Conservation (phyloP, 2,797 vertebrate species). For the Pipistrellus pipistrellus region DNA sequence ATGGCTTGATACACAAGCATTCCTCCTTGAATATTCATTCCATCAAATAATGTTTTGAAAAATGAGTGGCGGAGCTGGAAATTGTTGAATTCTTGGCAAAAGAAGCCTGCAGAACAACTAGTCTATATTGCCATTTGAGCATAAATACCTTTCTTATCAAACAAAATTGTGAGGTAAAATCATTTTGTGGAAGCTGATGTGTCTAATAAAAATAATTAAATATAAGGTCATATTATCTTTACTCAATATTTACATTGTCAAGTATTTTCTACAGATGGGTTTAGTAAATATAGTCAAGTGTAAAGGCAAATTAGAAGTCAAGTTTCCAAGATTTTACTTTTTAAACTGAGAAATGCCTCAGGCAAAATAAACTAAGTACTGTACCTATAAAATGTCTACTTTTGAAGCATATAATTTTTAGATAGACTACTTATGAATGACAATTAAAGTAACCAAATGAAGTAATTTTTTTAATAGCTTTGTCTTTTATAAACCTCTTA, state of each 20-base stretch:
- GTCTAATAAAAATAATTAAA: neutral
- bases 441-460: constrained; percentile 54
- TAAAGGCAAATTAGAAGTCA: constrained; percentile 29
- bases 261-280: neutral
- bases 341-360: neutral
- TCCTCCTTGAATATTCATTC: neutral
- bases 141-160: neutral
- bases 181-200: neutral
- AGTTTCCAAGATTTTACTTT: neutral
- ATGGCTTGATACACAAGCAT: constrained; percentile 5
- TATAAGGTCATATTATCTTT: neutral
- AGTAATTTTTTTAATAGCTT: constrained; percentile 67
- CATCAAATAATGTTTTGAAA: constrained; percentile 3
- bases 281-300: constrained; percentile 6
- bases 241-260: neutral
- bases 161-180: constrained; percentile 24
- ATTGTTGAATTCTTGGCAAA: neutral
- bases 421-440: constrained; percentile 53
- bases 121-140: neutral
- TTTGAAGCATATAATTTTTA: constrained; percentile 57
- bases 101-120: neutral
- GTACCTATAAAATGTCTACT: neutral
- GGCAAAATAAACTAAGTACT: constrained; percentile 24
- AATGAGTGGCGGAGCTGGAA: constrained; percentile 16
- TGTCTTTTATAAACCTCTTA: constrained; percentile 60